Percentiles rank a stretch among this genome's conserved stretches.
Evolutionary conservation across 2,113 vertebrate species (phyloP).

Genomic region (Nothocercus nigrocapillus): DNA sequence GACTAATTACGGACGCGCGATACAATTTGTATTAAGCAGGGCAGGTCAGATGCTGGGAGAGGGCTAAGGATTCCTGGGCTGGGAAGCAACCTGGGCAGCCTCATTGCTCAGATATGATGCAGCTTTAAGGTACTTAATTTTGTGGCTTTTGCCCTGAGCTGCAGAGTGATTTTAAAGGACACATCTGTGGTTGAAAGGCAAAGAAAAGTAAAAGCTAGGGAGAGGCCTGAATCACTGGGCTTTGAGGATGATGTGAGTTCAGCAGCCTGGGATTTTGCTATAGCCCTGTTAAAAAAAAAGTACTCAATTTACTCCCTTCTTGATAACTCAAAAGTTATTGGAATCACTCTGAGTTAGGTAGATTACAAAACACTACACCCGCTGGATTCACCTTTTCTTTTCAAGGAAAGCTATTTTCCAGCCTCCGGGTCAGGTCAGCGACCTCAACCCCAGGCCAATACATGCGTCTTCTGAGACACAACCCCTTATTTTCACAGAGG

Average conservation of each 20-base stretch:
- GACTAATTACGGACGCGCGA: neutral
- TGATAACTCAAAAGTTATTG: neutral
- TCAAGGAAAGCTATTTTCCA: neutral
- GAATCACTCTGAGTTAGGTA: neutral
- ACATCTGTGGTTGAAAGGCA: neutral
- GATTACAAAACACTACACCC: neutral
- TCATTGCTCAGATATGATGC: neutral
- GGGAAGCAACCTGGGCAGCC: neutral
- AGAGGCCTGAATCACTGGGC: neutral
- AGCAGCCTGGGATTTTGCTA: neutral
- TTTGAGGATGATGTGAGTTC: neutral
- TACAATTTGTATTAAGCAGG: neutral
- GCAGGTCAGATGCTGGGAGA: neutral
- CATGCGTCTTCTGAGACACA: neutral
- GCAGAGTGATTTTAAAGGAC: neutral
- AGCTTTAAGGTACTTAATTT: neutral
- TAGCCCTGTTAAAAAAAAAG: neutral
- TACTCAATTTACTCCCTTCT: neutral
- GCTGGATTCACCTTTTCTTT: neutral
- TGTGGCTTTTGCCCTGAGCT: neutral
- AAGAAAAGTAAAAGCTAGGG: neutral
- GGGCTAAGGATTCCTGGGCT: neutral
- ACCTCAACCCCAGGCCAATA: neutral
- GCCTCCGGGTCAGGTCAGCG: neutral
- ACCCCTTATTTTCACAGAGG: neutral